phyloP scores from a whole-genome alignment of 2,797 vertebrate species.

The Pyrocephalus nanus region DNA sequence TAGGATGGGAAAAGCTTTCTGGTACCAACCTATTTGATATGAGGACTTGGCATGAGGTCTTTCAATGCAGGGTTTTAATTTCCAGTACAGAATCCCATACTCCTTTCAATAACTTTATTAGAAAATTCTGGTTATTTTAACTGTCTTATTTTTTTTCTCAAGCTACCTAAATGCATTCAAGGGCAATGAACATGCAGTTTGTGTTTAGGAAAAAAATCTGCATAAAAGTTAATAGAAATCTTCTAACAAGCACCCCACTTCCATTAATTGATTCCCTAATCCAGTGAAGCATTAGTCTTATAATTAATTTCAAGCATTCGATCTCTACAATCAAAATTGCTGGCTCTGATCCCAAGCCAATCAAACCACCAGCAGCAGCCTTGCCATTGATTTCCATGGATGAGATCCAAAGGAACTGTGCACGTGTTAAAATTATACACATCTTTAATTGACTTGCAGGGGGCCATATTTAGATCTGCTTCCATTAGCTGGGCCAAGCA shows the following conservation, averaged over 20 bases:
- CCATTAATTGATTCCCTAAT: constrained; percentile 60
- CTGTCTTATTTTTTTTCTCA: background rate
- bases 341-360: constrained; percentile 63
- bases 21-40: background rate
- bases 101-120: background rate
- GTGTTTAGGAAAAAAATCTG: constrained; percentile 4
- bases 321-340: constrained; percentile 61
- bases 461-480: constrained; percentile 34
- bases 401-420: constrained; percentile 42
- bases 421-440: constrained; percentile 51
- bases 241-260: constrained; percentile 49
- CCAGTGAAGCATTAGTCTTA: constrained; percentile 57
- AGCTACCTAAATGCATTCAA: constrained; percentile 5
- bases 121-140: background rate
- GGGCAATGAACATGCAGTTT: constrained; percentile 44
- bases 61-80: constrained; percentile 3
- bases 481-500: constrained; percentile 7
- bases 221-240: constrained; percentile 49
- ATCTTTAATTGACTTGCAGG: constrained; percentile 50
- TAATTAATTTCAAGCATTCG: constrained; percentile 60
- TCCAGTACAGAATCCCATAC: background rate
- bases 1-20: background rate
- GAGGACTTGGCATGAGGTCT: background rate
- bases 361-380: constrained; percentile 62
- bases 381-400: constrained; percentile 57